Evolutionary conservation across 2,113 vertebrate species (phyloP).

Genomic region (Eudyptes chrysolophus): DNA sequence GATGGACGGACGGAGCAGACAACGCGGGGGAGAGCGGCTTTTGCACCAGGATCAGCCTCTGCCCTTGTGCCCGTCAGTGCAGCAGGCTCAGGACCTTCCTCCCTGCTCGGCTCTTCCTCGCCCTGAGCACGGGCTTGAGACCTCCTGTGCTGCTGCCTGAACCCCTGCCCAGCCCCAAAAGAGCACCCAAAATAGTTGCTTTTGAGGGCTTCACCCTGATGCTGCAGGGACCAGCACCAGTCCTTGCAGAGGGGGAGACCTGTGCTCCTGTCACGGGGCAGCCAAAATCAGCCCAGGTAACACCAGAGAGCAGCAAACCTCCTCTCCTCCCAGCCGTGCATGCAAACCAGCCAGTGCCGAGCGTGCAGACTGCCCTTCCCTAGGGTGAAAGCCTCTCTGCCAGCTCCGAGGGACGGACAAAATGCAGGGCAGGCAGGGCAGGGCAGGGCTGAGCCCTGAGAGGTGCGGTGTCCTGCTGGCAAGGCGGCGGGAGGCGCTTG

Average conservation of each 20-base stretch:
- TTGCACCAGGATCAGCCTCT: neutral
- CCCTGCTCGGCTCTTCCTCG: neutral
- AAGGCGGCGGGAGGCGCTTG: accelerated
- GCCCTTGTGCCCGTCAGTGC: accelerated
- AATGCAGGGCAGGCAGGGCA: neutral
- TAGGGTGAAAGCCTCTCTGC: neutral
- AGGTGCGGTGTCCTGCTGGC: neutral
- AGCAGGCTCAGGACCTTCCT: neutral
- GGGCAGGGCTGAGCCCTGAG: neutral
- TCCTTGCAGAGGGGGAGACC: neutral
- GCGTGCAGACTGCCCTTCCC: neutral
- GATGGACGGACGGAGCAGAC: neutral
- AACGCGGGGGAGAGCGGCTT: neutral
- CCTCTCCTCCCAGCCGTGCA: neutral
- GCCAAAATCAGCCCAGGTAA: neutral
- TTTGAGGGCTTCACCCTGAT: neutral
- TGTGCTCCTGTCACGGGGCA: neutral
- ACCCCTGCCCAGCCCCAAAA: neutral
- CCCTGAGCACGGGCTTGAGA: neutral
- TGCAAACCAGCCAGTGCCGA: accelerated
- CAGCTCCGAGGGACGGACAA: neutral
- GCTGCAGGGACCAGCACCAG: neutral
- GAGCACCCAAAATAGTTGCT: neutral
- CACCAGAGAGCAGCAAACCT: neutral
- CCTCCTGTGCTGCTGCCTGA: accelerated